Conservation (phyloP, 1,140 invertebrate species). For the Ips nitidus region DNA sequence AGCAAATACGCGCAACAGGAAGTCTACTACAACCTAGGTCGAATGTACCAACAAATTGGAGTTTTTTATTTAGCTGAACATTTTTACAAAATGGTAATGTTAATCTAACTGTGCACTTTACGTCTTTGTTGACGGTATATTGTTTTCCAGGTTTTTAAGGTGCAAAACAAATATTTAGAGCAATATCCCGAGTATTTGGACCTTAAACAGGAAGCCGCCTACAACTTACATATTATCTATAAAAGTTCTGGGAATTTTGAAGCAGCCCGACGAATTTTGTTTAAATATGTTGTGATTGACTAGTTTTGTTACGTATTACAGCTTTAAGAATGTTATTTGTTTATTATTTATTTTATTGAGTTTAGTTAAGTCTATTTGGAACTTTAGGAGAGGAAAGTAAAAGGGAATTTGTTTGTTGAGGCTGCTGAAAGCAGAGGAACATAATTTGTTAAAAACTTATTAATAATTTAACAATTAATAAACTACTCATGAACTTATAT, state of each 20-base stretch:
- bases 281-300: slow-evolving; percentile 28
- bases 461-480: too few relatives aligned
- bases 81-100: slow-evolving; percentile 66
- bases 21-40: slow-evolving; percentile 85
- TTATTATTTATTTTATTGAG: too few relatives aligned
- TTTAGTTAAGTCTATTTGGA: too few relatives aligned
- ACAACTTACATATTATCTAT: slow-evolving; percentile 85
- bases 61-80: slow-evolving; percentile 77
- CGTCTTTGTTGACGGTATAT: neutral
- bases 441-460: too few relatives aligned
- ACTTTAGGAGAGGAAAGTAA: too few relatives aligned
- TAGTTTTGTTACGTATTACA: too few relatives aligned
- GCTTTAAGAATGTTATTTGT: too few relatives aligned
- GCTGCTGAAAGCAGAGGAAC: too few relatives aligned
- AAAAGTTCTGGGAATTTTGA: slow-evolving; percentile 67
- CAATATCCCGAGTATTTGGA: slow-evolving; percentile 64
- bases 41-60: slow-evolving; percentile 88
- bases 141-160: slow-evolving; percentile 64
- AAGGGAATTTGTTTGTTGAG: too few relatives aligned
- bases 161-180: slow-evolving; percentile 55
- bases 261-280: slow-evolving; percentile 70
- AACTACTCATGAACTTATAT: too few relatives aligned
- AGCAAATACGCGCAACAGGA: slow-evolving; percentile 78
- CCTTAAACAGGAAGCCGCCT: slow-evolving; percentile 78
- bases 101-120: neutral